phyloP scores from a whole-genome alignment of 1,140 invertebrate species.

The Glomeris maerens region DNA sequence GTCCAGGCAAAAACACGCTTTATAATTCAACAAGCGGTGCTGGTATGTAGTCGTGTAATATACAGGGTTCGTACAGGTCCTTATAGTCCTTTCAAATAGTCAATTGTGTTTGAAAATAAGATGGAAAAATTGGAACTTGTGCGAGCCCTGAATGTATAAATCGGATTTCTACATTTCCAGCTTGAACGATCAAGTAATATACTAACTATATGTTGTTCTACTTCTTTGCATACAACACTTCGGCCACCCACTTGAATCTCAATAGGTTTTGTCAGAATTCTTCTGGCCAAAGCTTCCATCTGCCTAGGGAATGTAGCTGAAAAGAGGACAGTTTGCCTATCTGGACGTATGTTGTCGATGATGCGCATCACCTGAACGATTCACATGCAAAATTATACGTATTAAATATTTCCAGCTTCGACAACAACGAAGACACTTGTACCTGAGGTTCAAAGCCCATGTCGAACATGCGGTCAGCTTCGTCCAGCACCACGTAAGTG shows the following conservation, averaged over 20 bases:
- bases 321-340: slow-evolving; percentile 96
- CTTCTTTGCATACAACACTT: slow-evolving; percentile 95
- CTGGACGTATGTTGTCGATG: slow-evolving; percentile 91
- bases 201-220: slow-evolving; percentile 80
- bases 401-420: neutral
- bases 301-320: slow-evolving; percentile 97
- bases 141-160: no score
- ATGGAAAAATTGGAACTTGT: no score
- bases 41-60: no score
- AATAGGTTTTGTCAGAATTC: slow-evolving; percentile 86
- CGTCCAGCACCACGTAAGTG: slow-evolving; percentile 95
- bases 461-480: slow-evolving; percentile 99
- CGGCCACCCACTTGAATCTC: slow-evolving; percentile 97
- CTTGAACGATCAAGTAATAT: no score
- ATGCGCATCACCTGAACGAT: slow-evolving; percentile 72
- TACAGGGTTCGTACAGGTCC: no score
- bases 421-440: slow-evolving; percentile 16
- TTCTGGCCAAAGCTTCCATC: slow-evolving; percentile 93
- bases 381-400: slow-evolving; percentile 13
- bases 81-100: no score
- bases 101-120: no score
- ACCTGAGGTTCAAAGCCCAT: slow-evolving; percentile 99
- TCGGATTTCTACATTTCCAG: no score
- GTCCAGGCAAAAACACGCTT: neutral
- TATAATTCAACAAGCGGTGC: neutral